Base-by-base conservation (phyloP, 2,797 vertebrate species). In the Taenioides sp. region DNA sequence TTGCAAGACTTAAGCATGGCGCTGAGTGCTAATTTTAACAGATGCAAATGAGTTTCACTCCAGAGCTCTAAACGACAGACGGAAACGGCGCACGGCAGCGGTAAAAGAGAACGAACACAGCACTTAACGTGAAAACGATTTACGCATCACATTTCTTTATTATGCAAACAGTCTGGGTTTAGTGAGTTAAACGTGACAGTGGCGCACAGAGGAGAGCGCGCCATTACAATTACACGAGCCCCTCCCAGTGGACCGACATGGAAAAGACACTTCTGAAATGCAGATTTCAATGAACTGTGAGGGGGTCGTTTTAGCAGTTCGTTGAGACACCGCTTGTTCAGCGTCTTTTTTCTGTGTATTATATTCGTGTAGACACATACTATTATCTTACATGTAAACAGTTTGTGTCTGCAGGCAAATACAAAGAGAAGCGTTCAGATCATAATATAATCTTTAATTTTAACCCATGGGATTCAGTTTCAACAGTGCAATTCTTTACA, bases 401-500 rank as follows among this genome's bases (percentile, higher is more conserved):
- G 2, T 14, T 43, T 37, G 17, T 63, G 17, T 63, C 34, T n/a
- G 4, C 40, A 17, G 12, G 34, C 9, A n/a, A 12, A 65, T 37
- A 25, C n/a, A 47, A 23, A 23, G 7, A 79, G 6, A 69, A 18
- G 7, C 58, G 65, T 72, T 78, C 63, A 65, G 55, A 73, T 66
- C 70, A 84, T 84, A 86, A 89, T 90, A 90, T 89, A 85, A 84
- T 91, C 80, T 91, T 94, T 95, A 92, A 94, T 94, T 94, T 92
- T 87, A 91, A 91, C 91, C 91, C 88, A 90, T 91, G 89, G 90
- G 92, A 94, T 93, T 93, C 86, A 86, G 91, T 87, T 92, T 93
- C 90, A 91, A 94, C 94, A 94, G 92, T 94, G 94, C 91, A 94
- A 92, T 93, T 93, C 91, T 93, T 94, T 93, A 94, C 93, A 93